Percentiles rank a stretch among this genome's conserved stretches.
phyloP scores from a whole-genome alignment of 1,140 invertebrate species.

The Zaprionus camerounensis region DNA sequence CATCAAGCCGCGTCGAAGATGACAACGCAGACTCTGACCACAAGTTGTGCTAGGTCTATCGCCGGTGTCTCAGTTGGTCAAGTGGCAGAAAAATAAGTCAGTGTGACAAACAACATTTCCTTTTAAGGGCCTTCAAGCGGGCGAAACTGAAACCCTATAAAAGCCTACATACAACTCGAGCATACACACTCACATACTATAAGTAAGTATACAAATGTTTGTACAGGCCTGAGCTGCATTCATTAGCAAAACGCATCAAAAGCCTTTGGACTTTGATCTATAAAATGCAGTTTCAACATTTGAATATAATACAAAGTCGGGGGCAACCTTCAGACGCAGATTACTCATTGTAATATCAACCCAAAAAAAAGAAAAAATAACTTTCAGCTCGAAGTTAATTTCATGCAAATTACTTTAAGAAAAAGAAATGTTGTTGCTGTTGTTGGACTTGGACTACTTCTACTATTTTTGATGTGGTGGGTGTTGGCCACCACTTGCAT shows the following conservation, averaged over 20 bases:
- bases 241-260: constrained; percentile 36
- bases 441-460: constrained; percentile 17
- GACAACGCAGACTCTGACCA: constrained; percentile 39
- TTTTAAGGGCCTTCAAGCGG: constrained; percentile 46
- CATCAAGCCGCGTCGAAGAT: constrained; percentile 37
- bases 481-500: constrained; percentile 70
- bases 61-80: constrained; percentile 63
- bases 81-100: constrained; percentile 75
- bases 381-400: constrained; percentile 58
- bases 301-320: constrained; percentile 39
- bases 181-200: background rate
- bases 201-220: background rate
- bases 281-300: constrained; percentile 41
- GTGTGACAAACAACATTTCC: constrained; percentile 79
- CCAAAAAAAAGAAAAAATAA: constrained; percentile 26
- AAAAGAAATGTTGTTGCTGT: constrained; percentile 36
- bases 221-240: constrained; percentile 14
- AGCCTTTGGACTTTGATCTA: constrained; percentile 33
- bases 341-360: constrained; percentile 24
- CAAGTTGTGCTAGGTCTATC: background rate
- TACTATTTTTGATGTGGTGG: constrained; percentile 20
- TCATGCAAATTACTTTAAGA: constrained; percentile 69
- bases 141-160: constrained; percentile 46
- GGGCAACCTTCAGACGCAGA: constrained; percentile 25
- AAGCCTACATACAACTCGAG: constrained; percentile 10